Percentiles rank a stretch among this genome's conserved stretches.
phyloP scores from a whole-genome alignment of 2,888 invertebrate species.

The Eretmocerus hayati region DNA sequence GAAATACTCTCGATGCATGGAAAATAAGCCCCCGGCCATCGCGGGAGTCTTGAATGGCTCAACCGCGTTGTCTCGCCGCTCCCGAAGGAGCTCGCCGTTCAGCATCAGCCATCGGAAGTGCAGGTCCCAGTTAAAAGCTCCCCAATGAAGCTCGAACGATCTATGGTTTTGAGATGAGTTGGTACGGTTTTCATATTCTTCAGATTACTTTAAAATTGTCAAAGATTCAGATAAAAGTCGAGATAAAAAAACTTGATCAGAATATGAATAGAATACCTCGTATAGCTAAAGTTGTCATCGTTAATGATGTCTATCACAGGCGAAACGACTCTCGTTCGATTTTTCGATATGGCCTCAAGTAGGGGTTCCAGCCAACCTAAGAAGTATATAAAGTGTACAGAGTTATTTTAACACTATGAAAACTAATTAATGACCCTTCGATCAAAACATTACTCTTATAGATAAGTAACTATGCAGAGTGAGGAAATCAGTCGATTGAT shows the following conservation, averaged over 20 bases:
- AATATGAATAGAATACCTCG: constrained; percentile 30
- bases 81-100: constrained; percentile 58
- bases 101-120: constrained; percentile 85
- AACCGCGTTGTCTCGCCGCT: constrained; percentile 58
- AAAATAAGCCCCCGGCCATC: constrained; percentile 93
- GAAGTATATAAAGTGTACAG: no score
- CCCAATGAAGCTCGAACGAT: constrained; percentile 94
- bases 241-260: background rate
- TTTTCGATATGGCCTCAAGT: constrained; percentile 57
- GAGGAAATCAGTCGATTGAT: no score
- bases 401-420: no score
- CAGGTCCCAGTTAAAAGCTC: constrained; percentile 96
- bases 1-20: constrained; percentile 78
- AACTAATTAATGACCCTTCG: no score
- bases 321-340: constrained; percentile 63
- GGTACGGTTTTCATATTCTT: no score
- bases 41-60: constrained; percentile 74
- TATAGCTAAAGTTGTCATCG: constrained; percentile 92
- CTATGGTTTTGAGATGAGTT: no score
- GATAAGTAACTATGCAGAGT: no score
- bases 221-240: no score
- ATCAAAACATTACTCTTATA: no score
- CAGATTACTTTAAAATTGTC: no score
- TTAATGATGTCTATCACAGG: constrained; percentile 92
- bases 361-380: constrained; percentile 73